phyloP scores from a whole-genome alignment of 2,888 invertebrate genomes.

The Archips xylosteana region DNA sequence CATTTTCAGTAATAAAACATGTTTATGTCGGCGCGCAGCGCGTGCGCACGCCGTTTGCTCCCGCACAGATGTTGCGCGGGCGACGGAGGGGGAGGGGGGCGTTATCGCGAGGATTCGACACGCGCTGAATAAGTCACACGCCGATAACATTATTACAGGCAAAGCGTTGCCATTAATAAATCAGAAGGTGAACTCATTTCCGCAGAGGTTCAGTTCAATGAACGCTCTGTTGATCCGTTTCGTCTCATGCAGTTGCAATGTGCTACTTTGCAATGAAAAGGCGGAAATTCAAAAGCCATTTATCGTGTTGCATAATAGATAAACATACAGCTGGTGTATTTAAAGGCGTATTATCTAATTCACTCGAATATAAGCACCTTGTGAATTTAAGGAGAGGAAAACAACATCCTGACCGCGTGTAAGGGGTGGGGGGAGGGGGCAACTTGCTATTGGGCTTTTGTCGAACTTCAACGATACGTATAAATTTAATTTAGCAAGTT shows the following conservation, averaged over 20 bases:
- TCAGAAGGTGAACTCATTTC: background rate
- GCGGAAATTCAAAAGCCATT: too few species aligned
- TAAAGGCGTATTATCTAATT: too few species aligned
- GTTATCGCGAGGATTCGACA: background rate
- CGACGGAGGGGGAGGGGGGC: background rate
- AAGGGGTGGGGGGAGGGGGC: background rate
- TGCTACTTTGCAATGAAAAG: too few species aligned
- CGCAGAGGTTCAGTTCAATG: background rate
- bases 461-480: conserved; percentile 13
- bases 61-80: conserved; percentile 27
- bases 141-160: background rate
- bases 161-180: background rate
- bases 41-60: background rate
- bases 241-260: too few species aligned
- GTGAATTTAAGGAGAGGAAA: too few species aligned
- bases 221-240: background rate
- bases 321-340: too few species aligned
- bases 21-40: conserved; percentile 5
- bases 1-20: conserved; percentile 16
- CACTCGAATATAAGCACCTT: too few species aligned
- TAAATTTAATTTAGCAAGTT: conserved; percentile 12
- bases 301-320: too few species aligned
- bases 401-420: too few species aligned
- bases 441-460: background rate
- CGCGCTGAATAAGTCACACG: background rate